Evolutionary conservation across 2,888 invertebrate genomes (phyloP).

Genomic region (Phasia obesa): DNA sequence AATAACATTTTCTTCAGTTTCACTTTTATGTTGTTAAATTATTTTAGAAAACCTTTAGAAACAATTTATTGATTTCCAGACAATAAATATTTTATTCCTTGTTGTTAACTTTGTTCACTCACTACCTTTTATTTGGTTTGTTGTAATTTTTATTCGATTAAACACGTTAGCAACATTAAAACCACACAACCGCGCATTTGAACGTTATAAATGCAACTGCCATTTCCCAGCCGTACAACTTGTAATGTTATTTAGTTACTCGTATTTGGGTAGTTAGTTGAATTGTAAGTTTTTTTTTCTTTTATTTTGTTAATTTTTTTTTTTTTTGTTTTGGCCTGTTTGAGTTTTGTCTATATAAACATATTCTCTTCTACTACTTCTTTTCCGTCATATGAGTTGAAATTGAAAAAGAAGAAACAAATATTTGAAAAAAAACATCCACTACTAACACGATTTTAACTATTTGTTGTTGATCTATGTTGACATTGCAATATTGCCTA

Average conservation of each 20-base stretch:
- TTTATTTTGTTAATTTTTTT: too few relatives aligned
- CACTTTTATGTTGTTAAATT: conserved; percentile 31
- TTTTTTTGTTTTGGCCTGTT: conserved; percentile 37
- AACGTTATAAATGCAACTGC: conserved; percentile 79
- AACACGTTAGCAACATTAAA: conserved; percentile 33
- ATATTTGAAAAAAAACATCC: conserved; percentile 20
- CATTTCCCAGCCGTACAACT: conserved; percentile 72
- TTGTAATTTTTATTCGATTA: not conserved
- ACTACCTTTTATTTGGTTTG: conserved; percentile 43
- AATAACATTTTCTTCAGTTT: not conserved
- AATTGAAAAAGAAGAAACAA: conserved; percentile 29
- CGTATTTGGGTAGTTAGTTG: conserved; percentile 49
- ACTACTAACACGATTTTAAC: conserved; percentile 46
- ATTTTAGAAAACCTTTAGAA: not conserved
- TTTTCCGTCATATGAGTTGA: conserved; percentile 52
- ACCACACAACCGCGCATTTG: conserved; percentile 76
- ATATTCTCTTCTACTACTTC: conserved; percentile 45
- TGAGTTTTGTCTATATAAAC: conserved; percentile 27
- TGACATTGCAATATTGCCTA: conserved; percentile 45
- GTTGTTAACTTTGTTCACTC: conserved; percentile 10
- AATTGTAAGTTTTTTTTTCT: conserved; percentile 60
- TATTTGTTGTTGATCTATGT: conserved; percentile 32
- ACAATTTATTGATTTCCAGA: not conserved
- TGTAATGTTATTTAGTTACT: conserved; percentile 66
- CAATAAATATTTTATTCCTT: conserved; percentile 46